Evolutionary conservation across 1,140 invertebrate species (phyloP).

Genomic region (Frieseomelitta varia): DNA sequence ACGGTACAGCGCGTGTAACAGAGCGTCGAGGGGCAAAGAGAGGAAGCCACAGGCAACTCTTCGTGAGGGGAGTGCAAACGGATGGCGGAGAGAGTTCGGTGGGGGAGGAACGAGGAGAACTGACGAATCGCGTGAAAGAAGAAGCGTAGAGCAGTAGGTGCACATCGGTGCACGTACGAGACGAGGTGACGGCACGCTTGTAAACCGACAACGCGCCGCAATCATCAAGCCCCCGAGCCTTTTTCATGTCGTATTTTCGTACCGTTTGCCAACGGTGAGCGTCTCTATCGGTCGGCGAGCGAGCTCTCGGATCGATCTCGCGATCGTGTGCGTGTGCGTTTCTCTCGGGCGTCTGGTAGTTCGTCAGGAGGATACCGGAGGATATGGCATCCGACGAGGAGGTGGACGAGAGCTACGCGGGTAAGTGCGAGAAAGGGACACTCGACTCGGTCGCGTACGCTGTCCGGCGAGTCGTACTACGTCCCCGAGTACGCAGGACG

Average conservation of each 20-base stretch:
- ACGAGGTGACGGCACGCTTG: slow-evolving; percentile 50
- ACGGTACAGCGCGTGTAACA: slow-evolving; percentile 20
- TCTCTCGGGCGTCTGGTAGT: slow-evolving; percentile 1
- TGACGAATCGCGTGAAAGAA: slow-evolving; percentile 61
- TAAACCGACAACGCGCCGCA: slow-evolving; percentile 30
- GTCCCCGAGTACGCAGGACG: slow-evolving; percentile 70
- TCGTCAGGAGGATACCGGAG: slow-evolving; percentile 17
- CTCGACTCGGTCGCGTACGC: background rate
- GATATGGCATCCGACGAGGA: slow-evolving; percentile 90
- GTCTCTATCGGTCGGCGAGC: slow-evolving; percentile 11
- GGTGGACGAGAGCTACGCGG: slow-evolving; percentile 89
- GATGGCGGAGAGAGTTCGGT: background rate
- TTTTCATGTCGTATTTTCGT: slow-evolving; percentile 68
- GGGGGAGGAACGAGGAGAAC: slow-evolving; percentile 44
- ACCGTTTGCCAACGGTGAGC: slow-evolving; percentile 50
- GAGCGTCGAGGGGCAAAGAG: background rate
- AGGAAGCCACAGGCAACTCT: slow-evolving; percentile 7
- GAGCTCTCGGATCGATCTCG: background rate
- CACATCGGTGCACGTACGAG: slow-evolving; percentile 53
- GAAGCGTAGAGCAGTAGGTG: slow-evolving; percentile 49
- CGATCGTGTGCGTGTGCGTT: background rate
- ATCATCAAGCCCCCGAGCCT: slow-evolving; percentile 37
- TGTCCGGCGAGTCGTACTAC: slow-evolving; percentile 41
- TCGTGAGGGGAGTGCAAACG: background rate
- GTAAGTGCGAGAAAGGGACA: slow-evolving; percentile 81